Evolutionary conservation across 2,113 vertebrate species (phyloP).

Genomic region (Notarius quadriscutis): DNA sequence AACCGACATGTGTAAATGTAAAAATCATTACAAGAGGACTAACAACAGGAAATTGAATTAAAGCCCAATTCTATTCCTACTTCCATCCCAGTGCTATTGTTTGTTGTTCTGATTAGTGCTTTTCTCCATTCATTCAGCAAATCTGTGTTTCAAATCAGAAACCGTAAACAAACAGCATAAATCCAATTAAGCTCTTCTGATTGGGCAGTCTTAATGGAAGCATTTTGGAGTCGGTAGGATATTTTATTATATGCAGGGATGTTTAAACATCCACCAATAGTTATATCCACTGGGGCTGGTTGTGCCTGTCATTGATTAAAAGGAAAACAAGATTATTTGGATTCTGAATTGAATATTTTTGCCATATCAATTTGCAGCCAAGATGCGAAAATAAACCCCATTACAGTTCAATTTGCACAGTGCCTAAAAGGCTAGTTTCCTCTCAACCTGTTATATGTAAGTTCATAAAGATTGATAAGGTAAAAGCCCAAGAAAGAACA

Average conservation of each 20-base stretch:
- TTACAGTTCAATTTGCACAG: conserved; percentile 40
- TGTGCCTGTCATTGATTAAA: conserved; percentile 12
- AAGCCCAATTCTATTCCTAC: conserved; percentile 30
- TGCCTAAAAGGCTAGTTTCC: conserved; percentile 33
- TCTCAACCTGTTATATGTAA: conserved; percentile 13
- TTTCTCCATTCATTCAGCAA: conserved; percentile 13
- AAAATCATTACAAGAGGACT: conserved; percentile 35
- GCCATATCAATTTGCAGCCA: conserved; percentile 46
- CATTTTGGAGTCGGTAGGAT: conserved; percentile 36
- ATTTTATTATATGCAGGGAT: conserved; percentile 46
- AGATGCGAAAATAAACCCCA: conserved; percentile 46
- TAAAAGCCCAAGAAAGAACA: conserved; percentile 4
- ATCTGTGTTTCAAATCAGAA: conserved; percentile 43
- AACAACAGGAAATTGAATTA: conserved; percentile 50
- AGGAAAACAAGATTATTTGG: conserved; percentile 40
- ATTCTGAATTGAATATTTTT: conserved; percentile 39
- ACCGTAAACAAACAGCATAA: conserved; percentile 45
- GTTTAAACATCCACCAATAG: conserved; percentile 41
- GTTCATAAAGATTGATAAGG: conserved; percentile 42
- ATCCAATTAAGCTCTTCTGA: conserved; percentile 49
- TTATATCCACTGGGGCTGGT: conserved; percentile 44
- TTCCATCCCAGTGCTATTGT: conserved; percentile 24
- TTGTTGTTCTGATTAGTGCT: conserved; percentile 27
- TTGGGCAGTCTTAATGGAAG: conserved; percentile 36
- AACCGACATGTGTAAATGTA: not conserved